Evolutionary conservation across 2,888 invertebrate species (phyloP).

Genomic region (Hypolimnas misippus): DNA sequence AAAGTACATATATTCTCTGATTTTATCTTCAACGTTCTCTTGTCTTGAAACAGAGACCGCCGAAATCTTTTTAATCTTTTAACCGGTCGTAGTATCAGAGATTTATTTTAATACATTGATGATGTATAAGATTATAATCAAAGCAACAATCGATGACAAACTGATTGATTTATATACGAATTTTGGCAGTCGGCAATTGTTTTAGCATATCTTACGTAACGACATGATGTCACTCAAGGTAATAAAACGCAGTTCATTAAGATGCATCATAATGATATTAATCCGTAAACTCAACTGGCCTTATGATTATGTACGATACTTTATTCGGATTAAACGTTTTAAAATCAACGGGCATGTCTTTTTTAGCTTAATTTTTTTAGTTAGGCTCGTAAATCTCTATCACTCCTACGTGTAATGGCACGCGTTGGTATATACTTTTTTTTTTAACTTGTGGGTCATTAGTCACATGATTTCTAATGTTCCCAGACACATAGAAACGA

Average conservation of each 20-base stretch:
- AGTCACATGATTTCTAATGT: constrained; percentile 82
- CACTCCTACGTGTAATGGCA: constrained; percentile 35
- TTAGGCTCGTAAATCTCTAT: constrained; percentile 7
- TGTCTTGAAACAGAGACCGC: background rate
- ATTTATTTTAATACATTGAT: constrained; percentile 44
- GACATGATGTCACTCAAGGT: constrained; percentile 61
- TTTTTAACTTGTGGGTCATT: constrained; percentile 66
- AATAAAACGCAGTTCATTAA: constrained; percentile 61
- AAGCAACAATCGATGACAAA: constrained; percentile 54
- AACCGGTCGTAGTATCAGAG: constrained; percentile 23
- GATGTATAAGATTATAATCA: constrained; percentile 44
- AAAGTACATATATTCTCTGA: constrained; percentile 38
- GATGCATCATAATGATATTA: constrained; percentile 51
- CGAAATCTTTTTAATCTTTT: constrained; percentile 12
- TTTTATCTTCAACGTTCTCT: background rate
- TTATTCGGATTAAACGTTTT: background rate
- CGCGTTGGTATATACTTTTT: constrained; percentile 48
- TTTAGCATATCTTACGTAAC: constrained; percentile 62
- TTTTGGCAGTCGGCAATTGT: constrained; percentile 63
- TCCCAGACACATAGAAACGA: constrained; percentile 81
- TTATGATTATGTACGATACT: background rate
- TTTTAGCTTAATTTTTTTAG: constrained; percentile 5
- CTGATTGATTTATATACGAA: constrained; percentile 59
- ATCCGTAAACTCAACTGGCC: constrained; percentile 33
- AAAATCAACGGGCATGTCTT: background rate